phyloP scores from a whole-genome alignment of 2,888 invertebrate genomes.

The Cordilura impudica region DNA sequence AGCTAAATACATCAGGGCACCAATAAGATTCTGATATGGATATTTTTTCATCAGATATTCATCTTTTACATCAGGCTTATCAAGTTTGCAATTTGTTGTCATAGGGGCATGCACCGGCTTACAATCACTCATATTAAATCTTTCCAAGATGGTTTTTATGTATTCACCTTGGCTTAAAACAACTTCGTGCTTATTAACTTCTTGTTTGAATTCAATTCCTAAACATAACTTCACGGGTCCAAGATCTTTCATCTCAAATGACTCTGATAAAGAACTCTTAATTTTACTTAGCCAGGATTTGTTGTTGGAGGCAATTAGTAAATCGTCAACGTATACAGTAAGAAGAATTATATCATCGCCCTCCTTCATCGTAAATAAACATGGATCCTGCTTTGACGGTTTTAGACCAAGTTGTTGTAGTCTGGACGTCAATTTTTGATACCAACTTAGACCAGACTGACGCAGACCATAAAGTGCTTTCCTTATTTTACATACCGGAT shows the following conservation, averaged over 20 bases:
- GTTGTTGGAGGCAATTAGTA: conserved; percentile 54
- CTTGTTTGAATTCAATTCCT: conserved; percentile 26
- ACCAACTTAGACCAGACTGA: conserved; percentile 51
- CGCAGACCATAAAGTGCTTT: conserved; percentile 54
- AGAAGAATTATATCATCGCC: background rate
- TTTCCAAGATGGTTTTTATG: conserved; percentile 9
- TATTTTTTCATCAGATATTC: conserved; percentile 33
- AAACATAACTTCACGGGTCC: conserved; percentile 10
- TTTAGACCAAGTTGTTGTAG: conserved; percentile 22
- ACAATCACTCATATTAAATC: conserved; percentile 35
- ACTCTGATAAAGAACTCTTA: conserved; percentile 39
- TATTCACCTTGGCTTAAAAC: conserved; percentile 19
- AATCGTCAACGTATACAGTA: conserved; percentile 59
- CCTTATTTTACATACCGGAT: conserved; percentile 43
- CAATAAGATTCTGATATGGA: conserved; percentile 47
- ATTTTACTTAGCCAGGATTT: conserved; percentile 15
- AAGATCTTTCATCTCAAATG: conserved; percentile 60
- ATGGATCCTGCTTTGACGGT: conserved; percentile 43
- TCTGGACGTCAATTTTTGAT: conserved; percentile 32
- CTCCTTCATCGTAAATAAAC: conserved; percentile 39
- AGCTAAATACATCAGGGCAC: conserved; percentile 50
- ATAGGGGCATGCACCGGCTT: conserved; percentile 28
- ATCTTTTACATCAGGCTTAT: conserved; percentile 6
- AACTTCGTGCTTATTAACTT: background rate
- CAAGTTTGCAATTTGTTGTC: conserved; percentile 29